Conservation (phyloP, 2,797 vertebrate genomes). For the Crocidura indochinensis region DNA sequence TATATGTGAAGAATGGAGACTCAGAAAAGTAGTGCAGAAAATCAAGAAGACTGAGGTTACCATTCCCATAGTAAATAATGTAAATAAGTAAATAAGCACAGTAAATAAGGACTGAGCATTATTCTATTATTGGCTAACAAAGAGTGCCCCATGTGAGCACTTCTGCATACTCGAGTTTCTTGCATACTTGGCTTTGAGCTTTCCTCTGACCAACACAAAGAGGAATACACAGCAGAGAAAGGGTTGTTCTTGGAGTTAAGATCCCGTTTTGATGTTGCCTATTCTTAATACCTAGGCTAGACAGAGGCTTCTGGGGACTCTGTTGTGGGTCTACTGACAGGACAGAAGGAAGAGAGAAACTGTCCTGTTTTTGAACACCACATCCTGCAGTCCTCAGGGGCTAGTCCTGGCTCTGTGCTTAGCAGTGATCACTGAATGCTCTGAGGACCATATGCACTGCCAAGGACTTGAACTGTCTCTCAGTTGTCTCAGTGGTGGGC, state of each 20-base stretch:
- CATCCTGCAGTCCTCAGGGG: too few species aligned
- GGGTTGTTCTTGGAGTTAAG: not conserved
- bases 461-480: too few species aligned
- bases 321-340: too few species aligned
- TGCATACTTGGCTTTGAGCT: not conserved
- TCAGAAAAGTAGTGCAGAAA: not conserved
- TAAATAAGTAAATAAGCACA: too few species aligned
- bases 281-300: not conserved
- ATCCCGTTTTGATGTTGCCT: not conserved
- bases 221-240: not conserved
- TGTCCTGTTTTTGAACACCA: too few species aligned
- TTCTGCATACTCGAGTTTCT: not conserved
- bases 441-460: too few species aligned
- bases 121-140: too few species aligned
- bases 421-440: too few species aligned
- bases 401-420: too few species aligned
- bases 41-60: not conserved
- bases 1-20: slow-evolving; percentile 13
- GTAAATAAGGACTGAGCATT: not conserved
- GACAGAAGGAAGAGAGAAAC: too few species aligned
- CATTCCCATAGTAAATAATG: not conserved
- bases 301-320: not conserved
- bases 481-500: too few species aligned
- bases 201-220: not conserved
- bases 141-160: too few species aligned